Conservation (phyloP, 2,888 invertebrate genomes). For the Drosophila ezoana region DNA sequence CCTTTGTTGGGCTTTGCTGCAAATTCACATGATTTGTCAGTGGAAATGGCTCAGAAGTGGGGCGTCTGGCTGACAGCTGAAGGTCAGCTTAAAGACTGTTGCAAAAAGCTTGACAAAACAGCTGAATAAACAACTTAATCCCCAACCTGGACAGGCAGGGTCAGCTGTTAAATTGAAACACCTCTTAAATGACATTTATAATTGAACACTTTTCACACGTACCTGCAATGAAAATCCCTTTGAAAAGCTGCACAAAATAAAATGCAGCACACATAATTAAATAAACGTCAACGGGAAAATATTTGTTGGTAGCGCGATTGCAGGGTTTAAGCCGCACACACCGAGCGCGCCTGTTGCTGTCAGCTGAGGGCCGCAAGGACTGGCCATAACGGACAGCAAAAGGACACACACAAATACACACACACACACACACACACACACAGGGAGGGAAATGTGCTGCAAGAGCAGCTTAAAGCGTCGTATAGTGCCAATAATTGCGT, state of each 20-base stretch:
- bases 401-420: slow-evolving; percentile 3
- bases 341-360: slow-evolving; percentile 15
- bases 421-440: not conserved
- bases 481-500: slow-evolving; percentile 28
- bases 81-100: slow-evolving; percentile 47
- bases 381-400: slow-evolving; percentile 13
- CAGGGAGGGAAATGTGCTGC: slow-evolving; percentile 13
- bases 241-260: slow-evolving; percentile 12
- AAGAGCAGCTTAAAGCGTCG: slow-evolving; percentile 15
- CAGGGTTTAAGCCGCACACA: slow-evolving; percentile 27
- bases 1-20: slow-evolving; percentile 37
- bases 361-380: slow-evolving; percentile 26
- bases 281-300: slow-evolving; percentile 40
- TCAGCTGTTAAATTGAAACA: slow-evolving; percentile 11
- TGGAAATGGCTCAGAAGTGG: slow-evolving; percentile 19
- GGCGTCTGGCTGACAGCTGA: slow-evolving; percentile 36
- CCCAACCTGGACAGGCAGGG: not conserved
- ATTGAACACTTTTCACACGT: slow-evolving; percentile 42
- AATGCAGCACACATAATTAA: slow-evolving; percentile 34
- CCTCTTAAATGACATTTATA: slow-evolving; percentile 33
- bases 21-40: slow-evolving; percentile 38
- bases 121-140: slow-evolving; percentile 3
- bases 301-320: slow-evolving; percentile 15
- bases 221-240: slow-evolving; percentile 21
- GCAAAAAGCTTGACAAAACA: slow-evolving; percentile 3